These are phyloP conservation scores for Shinisaurus crocodilurus DNA, from an alignment of 2,113 vertebrate genomes.

Conservation along the genomic window DNA sequence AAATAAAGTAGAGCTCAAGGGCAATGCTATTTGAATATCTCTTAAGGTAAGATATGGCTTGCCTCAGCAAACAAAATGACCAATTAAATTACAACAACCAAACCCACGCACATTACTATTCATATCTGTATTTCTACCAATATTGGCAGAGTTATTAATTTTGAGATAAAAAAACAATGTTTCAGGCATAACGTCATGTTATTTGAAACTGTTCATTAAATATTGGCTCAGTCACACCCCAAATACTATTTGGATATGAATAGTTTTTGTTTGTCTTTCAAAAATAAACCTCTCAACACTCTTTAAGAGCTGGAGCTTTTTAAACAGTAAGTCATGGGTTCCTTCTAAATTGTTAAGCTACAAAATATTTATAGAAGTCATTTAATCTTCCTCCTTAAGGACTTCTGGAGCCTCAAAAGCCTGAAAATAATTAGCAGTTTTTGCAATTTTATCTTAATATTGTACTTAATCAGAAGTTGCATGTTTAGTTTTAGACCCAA, in stretches of 20 bases:
- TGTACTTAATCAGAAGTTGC: background rate
- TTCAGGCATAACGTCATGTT: conserved; percentile 20
- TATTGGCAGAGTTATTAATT: conserved; percentile 18
- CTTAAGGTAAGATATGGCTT: conserved; percentile 21
- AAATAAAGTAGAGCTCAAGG: background rate
- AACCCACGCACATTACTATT: background rate
- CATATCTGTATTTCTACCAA: conserved; percentile 26
- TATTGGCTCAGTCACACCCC: conserved; percentile 9
- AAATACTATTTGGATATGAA: conserved; percentile 10
- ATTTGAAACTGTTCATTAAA: conserved; percentile 13
- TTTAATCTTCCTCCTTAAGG: background rate
- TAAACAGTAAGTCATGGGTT: background rate
- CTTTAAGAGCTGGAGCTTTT: background rate
- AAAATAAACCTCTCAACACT: conserved; percentile 4
- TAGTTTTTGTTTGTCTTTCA: conserved; percentile 5
- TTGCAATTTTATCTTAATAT: background rate
- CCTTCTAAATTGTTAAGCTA: background rate
- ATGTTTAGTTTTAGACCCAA: background rate
- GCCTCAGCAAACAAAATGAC: background rate
- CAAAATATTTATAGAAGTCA: background rate
- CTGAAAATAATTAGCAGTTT: background rate
- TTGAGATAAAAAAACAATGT: background rate
- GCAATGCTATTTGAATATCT: background rate
- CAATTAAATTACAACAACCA: background rate
- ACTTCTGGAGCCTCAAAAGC: background rate